Evolutionary conservation across 30 jellyfish, hydroid and myxozoan species (phyloP), one percentile per base, ranked within the genome.

Genomic region (Clytia hemisphaerica): DNA sequence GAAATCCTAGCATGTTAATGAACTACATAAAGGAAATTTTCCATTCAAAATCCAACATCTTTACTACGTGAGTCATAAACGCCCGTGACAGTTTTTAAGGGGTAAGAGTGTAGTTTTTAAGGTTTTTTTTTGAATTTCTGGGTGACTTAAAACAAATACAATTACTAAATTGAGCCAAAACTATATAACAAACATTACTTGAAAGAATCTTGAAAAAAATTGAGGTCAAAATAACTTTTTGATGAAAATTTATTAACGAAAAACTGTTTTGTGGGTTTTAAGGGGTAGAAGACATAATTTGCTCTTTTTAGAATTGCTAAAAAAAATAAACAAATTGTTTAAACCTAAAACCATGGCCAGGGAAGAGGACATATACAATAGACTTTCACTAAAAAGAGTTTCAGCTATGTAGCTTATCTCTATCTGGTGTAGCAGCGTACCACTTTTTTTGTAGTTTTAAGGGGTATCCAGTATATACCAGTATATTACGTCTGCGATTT

Each of bases 351-450:
- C 21, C 26, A 48, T 48, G 61, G 61, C 26, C 6, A 48, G 61
- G 61, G 61, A 48, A 42, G 53, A 42, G 15, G n/a, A 48, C 61
- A 48, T 48, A 48, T 48, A 18, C 21, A 48, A 32, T 48, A 48
- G 61, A 18, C 26, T 48, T 48, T 2, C 21, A 48, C 15, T 42
- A 42, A 12, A 42, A n/a, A 42, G n/a, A 42, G n/a, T 42, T 42
- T 42, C n/a, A 42, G 53, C 53, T n/a, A n/a, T n/a, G n/a, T n/a
- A n/a, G n/a, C n/a, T n/a, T n/a, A n/a, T n/a, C n/a, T n/a, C n/a
- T n/a, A n/a, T n/a, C n/a, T n/a, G n/a, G n/a, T n/a, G n/a, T n/a
- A n/a, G n/a, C n/a, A n/a, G n/a, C n/a, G n/a, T n/a, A n/a, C n/a
- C n/a, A n/a, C n/a, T n/a, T n/a, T n/a, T n/a, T n/a, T n/a, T n/a